Evolutionary conservation across 2,888 invertebrate species (phyloP).

Genomic region (Thera obeliscata): DNA sequence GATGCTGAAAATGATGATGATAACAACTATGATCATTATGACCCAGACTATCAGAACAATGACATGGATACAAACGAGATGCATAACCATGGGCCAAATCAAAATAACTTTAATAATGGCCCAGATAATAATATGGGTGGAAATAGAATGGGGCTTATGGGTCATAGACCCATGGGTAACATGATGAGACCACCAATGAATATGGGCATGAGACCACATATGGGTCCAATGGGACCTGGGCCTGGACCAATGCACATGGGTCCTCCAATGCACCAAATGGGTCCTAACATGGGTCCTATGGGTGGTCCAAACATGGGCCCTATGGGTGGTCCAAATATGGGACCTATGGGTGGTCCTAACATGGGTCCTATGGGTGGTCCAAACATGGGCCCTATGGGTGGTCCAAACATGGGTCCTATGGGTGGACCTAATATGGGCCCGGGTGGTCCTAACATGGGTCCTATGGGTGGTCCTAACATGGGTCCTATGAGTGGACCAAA

Average conservation of each 20-base stretch:
- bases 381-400: slow-evolving; percentile 45
- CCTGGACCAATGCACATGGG: slow-evolving; percentile 35
- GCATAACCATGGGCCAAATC: slow-evolving; percentile 68
- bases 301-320: slow-evolving; percentile 45
- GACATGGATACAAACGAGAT: slow-evolving; percentile 72
- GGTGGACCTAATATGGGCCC: slow-evolving; percentile 37
- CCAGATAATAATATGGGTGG: slow-evolving; percentile 59
- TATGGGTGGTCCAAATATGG: slow-evolving; percentile 46
- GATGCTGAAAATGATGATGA: slow-evolving; percentile 55
- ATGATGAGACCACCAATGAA: slow-evolving; percentile 48
- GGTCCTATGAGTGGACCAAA: slow-evolving; percentile 45
- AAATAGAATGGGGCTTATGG: slow-evolving; percentile 36
- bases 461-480: slow-evolving; percentile 45
- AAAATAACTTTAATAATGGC: slow-evolving; percentile 66
- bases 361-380: slow-evolving; percentile 46
- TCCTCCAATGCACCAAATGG: slow-evolving; percentile 36
- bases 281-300: slow-evolving; percentile 46
- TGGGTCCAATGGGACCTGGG: slow-evolving; percentile 39
- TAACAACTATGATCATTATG: slow-evolving; percentile 59
- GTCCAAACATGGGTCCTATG: slow-evolving; percentile 44
- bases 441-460: slow-evolving; percentile 43
- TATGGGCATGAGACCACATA: slow-evolving; percentile 42
- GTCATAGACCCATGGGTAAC: slow-evolving; percentile 40
- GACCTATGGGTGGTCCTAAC: slow-evolving; percentile 44
- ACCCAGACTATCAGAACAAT: slow-evolving; percentile 71